A percentile compares a stretch with the other conserved stretches of the same genome.
Evolutionary conservation across 1,140 invertebrate genomes (phyloP).

Genomic region (Drosophila dunni): DNA sequence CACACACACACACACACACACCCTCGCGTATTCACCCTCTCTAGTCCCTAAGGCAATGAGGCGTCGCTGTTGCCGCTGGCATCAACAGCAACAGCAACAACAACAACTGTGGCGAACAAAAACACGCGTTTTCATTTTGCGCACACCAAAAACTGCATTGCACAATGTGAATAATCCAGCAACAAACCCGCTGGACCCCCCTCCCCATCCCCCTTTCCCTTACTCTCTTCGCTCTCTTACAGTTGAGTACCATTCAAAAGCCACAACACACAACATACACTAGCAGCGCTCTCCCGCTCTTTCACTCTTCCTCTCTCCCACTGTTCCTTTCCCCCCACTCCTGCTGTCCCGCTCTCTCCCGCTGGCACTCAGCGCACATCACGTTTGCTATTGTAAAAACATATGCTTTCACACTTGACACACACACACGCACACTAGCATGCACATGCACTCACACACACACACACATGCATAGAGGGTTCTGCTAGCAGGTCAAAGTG

Average conservation of each 20-base stretch:
- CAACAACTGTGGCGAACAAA: slow-evolving; percentile 43
- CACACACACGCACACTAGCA: slow-evolving; percentile 33
- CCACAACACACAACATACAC: slow-evolving; percentile 50
- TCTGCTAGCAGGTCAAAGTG: slow-evolving; percentile 1
- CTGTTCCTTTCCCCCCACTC: slow-evolving; percentile 2
- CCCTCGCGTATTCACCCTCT: neutral
- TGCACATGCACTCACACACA: slow-evolving; percentile 12
- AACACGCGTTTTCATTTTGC: slow-evolving; percentile 77
- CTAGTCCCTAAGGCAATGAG: slow-evolving; percentile 16
- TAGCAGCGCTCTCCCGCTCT: slow-evolving; percentile 7
- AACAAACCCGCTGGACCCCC: neutral
- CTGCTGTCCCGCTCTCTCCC: neutral
- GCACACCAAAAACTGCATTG: slow-evolving; percentile 59
- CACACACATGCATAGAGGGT: slow-evolving; percentile 7
- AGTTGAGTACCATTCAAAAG: slow-evolving; percentile 36
- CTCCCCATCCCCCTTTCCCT: neutral
- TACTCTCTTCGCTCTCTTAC: neutral
- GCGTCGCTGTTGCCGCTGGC: slow-evolving; percentile 35
- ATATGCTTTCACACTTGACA: slow-evolving; percentile 79
- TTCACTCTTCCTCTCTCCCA: neutral
- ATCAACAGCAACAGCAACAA: slow-evolving; percentile 26
- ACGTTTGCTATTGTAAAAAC: slow-evolving; percentile 70
- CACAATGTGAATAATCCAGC: slow-evolving; percentile 56
- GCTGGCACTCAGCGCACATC: slow-evolving; percentile 14
- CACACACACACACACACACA: slow-evolving; percentile 1